Evolutionary conservation across 2,888 invertebrate species (phyloP).

Genomic region (Rotaria macrura): DNA sequence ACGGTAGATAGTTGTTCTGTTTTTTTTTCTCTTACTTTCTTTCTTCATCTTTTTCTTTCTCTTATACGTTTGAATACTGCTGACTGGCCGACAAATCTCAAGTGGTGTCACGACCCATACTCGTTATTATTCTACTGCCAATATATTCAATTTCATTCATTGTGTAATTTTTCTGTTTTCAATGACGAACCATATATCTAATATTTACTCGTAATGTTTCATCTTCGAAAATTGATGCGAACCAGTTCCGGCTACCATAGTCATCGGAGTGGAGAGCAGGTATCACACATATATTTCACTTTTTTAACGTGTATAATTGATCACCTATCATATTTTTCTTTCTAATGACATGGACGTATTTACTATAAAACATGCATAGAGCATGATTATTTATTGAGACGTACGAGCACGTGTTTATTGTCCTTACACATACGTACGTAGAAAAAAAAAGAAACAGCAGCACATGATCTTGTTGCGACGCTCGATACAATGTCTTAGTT

Average conservation of each 20-base stretch:
- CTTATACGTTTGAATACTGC: background rate
- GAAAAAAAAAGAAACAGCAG: background rate
- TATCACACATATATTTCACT: background rate
- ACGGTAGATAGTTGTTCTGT: background rate
- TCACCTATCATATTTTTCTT: too few species aligned
- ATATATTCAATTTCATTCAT: background rate
- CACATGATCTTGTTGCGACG: slow-evolving; percentile 1
- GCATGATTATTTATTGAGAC: too few species aligned
- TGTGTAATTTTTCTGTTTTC: background rate
- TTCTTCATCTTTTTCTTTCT: background rate
- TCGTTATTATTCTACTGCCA: background rate
- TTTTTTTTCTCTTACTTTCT: background rate
- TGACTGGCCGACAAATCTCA: background rate
- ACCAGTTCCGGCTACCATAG: background rate
- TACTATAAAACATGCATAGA: background rate
- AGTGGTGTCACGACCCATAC: background rate
- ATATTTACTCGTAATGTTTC: background rate
- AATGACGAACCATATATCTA: background rate
- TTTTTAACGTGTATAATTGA: too few species aligned
- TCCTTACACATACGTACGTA: background rate
- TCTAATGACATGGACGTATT: too few species aligned
- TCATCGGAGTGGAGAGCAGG: background rate
- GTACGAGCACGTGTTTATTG: too few species aligned
- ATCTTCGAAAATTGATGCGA: background rate
- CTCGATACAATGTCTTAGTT: background rate